Evolutionary conservation across 2,113 vertebrate species (phyloP).

Genomic region (Gadus chalcogrammus): DNA sequence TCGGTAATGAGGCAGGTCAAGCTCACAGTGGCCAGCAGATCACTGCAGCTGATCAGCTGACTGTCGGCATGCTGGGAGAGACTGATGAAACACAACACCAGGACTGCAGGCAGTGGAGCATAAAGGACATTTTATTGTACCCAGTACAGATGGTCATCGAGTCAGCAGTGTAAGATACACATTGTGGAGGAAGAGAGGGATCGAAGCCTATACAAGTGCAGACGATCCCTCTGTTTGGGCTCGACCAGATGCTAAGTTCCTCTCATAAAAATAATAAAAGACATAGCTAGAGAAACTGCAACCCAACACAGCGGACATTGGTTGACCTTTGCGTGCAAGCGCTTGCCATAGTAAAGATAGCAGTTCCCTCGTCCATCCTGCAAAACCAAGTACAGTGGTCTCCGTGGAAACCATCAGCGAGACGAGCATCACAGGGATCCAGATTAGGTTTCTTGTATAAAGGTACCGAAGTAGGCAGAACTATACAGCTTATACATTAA

Average conservation of each 20-base stretch:
- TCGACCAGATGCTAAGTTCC: constrained; percentile 27
- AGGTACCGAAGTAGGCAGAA: constrained; percentile 56
- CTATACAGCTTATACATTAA: constrained; percentile 72
- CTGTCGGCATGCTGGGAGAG: constrained; percentile 1
- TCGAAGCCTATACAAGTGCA: constrained; percentile 67
- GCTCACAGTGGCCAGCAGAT: constrained; percentile 21
- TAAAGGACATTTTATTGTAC: constrained; percentile 91
- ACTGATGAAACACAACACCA: constrained; percentile 47
- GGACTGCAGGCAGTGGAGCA: constrained; percentile 60
- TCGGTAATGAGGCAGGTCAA: constrained; percentile 44
- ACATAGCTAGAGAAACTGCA: too few relatives aligned
- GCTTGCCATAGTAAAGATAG: constrained; percentile 19
- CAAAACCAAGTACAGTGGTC: constrained; percentile 29
- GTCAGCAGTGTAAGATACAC: constrained; percentile 85
- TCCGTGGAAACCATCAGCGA: constrained; percentile 50
- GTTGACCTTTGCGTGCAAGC: constrained; percentile 23
- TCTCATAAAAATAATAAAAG: too few relatives aligned
- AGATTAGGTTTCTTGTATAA: constrained; percentile 40
- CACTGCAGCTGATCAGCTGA: constrained; percentile 44
- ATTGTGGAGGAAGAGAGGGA: constrained; percentile 49
- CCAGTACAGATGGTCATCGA: constrained; percentile 94
- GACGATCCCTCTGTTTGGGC: constrained; percentile 33
- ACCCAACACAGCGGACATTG: constrained; percentile 9
- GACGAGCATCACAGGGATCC: constrained; percentile 34
- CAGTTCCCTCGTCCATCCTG: constrained; percentile 22